Percentiles rank a stretch among this genome's conserved stretches.
phyloP scores from a whole-genome alignment of 2,113 vertebrate species.

The Serinus canaria region DNA sequence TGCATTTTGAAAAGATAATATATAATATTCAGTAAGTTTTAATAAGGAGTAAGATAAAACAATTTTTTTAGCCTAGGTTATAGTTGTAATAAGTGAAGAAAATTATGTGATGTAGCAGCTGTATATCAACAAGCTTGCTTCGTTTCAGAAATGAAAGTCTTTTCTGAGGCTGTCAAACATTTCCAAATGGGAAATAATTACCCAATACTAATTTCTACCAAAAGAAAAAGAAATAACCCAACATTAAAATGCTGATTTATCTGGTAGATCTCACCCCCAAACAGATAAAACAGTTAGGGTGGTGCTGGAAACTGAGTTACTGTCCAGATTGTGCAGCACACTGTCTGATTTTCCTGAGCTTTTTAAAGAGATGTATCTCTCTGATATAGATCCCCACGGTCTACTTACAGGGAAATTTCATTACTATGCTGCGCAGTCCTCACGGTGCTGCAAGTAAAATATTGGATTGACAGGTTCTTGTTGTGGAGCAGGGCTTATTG shows the following conservation, averaged over 20 bases:
- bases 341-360: conserved; percentile 53
- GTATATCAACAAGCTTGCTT: neutral
- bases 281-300: conserved; percentile 15
- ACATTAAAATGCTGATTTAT: neutral
- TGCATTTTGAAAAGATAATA: neutral
- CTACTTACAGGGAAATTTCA: conserved; percentile 67
- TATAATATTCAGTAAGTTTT: neutral
- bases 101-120: neutral
- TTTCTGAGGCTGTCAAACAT: neutral
- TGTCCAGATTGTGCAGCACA: conserved; percentile 12
- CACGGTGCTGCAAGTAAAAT: conserved; percentile 59
- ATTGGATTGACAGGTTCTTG: conserved; percentile 67
- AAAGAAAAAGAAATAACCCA: neutral
- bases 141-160: neutral
- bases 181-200: neutral
- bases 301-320: conserved; percentile 23
- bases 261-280: neutral
- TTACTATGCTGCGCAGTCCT: conserved; percentile 67
- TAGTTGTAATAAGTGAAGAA: neutral
- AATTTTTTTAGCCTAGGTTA: neutral
- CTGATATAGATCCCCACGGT: conserved; percentile 52
- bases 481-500: conserved; percentile 65
- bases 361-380: conserved; percentile 56
- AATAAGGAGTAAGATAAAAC: neutral
- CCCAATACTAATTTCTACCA: neutral